Percentiles rank a stretch among this genome's conserved stretches.
These are phyloP conservation scores for Torymus aiolomorphi DNA, from an alignment of 2,888 invertebrate species.

Conservation along the genomic window DNA sequence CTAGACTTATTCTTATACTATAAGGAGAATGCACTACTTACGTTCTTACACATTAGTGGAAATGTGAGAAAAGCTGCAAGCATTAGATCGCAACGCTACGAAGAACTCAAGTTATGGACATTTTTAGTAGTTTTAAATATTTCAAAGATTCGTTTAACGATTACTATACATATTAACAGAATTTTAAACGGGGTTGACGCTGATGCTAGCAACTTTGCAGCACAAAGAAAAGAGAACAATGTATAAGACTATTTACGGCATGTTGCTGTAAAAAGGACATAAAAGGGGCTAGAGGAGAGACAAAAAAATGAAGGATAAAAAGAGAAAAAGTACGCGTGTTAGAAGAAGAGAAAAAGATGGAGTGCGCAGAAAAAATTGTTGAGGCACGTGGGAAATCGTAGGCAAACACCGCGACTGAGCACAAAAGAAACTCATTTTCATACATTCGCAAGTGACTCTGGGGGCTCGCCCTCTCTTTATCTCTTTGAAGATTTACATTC, in stretches of 20 bases:
- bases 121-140: too few relatives aligned
- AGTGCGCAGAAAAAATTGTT: conserved; percentile 10
- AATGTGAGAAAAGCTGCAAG: too few relatives aligned
- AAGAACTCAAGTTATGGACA: too few relatives aligned
- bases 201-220: not conserved
- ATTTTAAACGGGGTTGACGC: not conserved
- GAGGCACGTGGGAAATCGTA: conserved; percentile 48
- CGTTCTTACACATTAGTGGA: too few relatives aligned
- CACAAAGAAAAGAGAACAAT: not conserved
- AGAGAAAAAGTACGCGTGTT: not conserved
- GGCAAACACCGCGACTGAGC: conserved; percentile 34
- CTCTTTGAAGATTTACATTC: too few relatives aligned
- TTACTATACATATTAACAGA: too few relatives aligned
- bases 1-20: too few relatives aligned
- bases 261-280: conserved; percentile 30
- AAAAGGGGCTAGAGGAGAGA: conserved; percentile 17
- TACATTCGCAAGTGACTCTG: conserved; percentile 36
- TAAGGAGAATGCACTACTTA: too few relatives aligned
- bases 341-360: conserved; percentile 18
- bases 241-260: conserved; percentile 25
- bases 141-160: too few relatives aligned
- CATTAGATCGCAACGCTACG: too few relatives aligned
- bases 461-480: too few relatives aligned
- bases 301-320: conserved; percentile 29
- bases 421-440: conserved; percentile 47